Evolutionary conservation across 2,113 vertebrate genomes (phyloP).

Genomic region (Argyrosomus japonicus): DNA sequence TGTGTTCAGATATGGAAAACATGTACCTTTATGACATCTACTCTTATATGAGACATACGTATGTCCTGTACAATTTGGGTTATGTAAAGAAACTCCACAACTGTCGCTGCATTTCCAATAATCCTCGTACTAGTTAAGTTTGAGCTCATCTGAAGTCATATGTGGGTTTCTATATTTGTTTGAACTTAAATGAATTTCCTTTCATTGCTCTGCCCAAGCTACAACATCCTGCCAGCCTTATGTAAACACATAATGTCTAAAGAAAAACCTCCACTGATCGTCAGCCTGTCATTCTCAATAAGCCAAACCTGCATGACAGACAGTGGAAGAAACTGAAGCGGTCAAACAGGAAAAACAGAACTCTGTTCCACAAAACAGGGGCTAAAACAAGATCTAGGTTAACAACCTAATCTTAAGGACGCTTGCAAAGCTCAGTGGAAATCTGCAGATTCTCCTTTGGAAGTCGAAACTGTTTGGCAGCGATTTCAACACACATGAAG

Average conservation of each 20-base stretch:
- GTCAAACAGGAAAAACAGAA: conserved; percentile 36
- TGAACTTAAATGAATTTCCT: conserved; percentile 4
- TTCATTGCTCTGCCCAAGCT: not conserved
- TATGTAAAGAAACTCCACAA: not conserved
- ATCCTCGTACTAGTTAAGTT: not conserved
- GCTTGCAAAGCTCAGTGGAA: not conserved
- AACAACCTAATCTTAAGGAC: conserved; percentile 13
- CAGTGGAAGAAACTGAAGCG: conserved; percentile 9
- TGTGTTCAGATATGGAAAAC: not conserved
- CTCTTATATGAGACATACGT: not conserved
- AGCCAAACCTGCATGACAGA: not conserved
- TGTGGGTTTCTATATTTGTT: conserved; percentile 14
- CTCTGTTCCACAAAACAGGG: conserved; percentile 17
- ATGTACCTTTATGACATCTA: not conserved
- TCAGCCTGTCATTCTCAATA: conserved; percentile 5
- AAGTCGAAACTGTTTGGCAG: not conserved
- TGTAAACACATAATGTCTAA: not conserved
- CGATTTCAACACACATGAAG: not conserved
- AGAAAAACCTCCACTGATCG: conserved; percentile 19
- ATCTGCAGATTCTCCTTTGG: not conserved
- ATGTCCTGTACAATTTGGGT: not conserved
- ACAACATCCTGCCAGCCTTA: not conserved
- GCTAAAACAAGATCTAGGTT: not conserved
- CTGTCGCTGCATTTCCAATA: not conserved
- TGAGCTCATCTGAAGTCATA: not conserved